Base-by-base conservation (phyloP, 2,113 vertebrate species). In the Parotia lawesii region DNA sequence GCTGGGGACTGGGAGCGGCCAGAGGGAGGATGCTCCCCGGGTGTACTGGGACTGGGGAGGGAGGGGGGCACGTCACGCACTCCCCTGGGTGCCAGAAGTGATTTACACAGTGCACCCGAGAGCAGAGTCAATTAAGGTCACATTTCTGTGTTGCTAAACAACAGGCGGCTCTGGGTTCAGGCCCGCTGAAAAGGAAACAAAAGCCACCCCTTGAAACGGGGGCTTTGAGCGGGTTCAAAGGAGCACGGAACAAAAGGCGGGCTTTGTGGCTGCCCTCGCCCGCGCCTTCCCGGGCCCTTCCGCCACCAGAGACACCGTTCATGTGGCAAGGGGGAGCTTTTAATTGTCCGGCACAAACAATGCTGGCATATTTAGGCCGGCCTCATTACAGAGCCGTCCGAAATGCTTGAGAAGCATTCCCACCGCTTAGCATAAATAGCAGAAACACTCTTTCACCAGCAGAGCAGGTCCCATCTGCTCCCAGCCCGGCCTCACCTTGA, bases 61-160 rank as follows among this genome's bases (percentile, higher is more conserved):
- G 6, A 42, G 44, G 14, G 64, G 62, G 37, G 22, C 62, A 57
- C 4, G 1, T 83, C 91, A 45, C 33, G 5, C 93, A 91, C 92
- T 96, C 86, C 95, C 76, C 51, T 92, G 96, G 62, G 95, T 90
- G 96, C 94, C 93, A 93, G 88, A 93, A 96, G 96, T 97, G 98
- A 98, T 97, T 98, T 98, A 98, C 95, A 94, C 96, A 98, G 98
- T 96, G 96, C 76, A 83, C 93, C 96, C 97, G 93, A 98, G 98
- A 98, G 98, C 97, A 98, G 98, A 99, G 98, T 99, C 99, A 98
- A 99, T 99, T 99, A 99, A 99, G 99, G 99, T 99, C 98, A 99
- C 98, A 98, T 99, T 99, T 99, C 98, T 98, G 98, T 98, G 98
- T 98, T 98, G 98, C 98, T 98, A 98, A 99, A 99, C 98, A 99